Base-by-base conservation (phyloP, 2,113 vertebrate species). In the Erythrolamprus reginae region DNA sequence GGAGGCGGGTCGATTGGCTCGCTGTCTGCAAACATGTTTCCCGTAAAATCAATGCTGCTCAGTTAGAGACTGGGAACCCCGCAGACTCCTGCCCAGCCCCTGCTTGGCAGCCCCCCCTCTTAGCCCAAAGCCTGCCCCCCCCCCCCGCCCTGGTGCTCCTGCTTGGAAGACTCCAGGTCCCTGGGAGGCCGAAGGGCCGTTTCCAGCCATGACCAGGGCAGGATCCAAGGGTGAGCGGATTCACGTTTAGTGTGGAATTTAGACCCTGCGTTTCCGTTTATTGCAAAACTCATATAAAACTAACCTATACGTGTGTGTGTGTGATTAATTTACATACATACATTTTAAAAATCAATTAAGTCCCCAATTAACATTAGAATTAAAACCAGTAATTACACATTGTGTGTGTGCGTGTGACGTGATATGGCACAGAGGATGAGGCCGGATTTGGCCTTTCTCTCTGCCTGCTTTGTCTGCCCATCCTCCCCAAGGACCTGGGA, bases 1-100 rank as follows among this genome's bases (percentile, higher is more conserved):
- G 97, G 96, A 99, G 98, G 95, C 98, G 99, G 98, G 98, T 99
- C 99, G 98, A 99, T 99, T 96, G 97, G 98, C 97, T 98, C 98
- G 98, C 98, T 98, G 98, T 98, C 98, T 98, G 98, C 98, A 99
- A 99, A 99, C 98, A 99, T 94, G 97, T 98, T 98, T 99, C 99
- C 99, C 98, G 98, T 99, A 99, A 99, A 99, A 99, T 99, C 99
- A 99, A 99, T 99, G 98, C 98, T 98, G 98, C 98, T 98, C 98
- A 98, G 98, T 98, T 97, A 98, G 95, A 98, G 98, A 97, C 97
- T 97, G 97, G 96, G 97, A 96, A 96, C 97, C 97, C 97, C 90
- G 97, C 97, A 97, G 87, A 17, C 89, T 48, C 82, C 90, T 70
- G 51, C 38, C 55, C 90, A 58, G 42, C 0, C 0, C 1, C 0